These are phyloP conservation scores for Aplysina aerophoba DNA, from an alignment of 37 sponge, comb jelly and placozoan genomes.

Conservation along the genomic window DNA sequence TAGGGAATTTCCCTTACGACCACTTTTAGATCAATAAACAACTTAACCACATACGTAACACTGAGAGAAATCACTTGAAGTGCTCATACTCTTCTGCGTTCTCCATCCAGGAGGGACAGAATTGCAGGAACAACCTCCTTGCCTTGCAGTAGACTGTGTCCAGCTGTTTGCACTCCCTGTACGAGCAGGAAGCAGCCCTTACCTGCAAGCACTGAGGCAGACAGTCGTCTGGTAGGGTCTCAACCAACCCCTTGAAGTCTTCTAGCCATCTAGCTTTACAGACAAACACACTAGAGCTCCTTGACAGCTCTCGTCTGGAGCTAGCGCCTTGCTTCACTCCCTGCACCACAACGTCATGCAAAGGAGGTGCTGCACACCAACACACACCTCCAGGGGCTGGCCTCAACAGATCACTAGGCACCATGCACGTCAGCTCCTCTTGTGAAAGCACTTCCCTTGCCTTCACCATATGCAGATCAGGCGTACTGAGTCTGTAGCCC, in stretches of 20 bases:
- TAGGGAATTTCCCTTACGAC: too few relatives aligned
- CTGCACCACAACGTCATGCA: constrained; percentile 69
- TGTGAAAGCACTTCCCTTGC: neutral
- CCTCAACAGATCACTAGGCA: neutral
- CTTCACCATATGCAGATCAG: neutral
- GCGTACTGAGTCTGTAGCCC: constrained; percentile 5
- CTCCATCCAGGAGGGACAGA: neutral
- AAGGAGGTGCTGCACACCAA: constrained; percentile 50
- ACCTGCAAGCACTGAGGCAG: constrained; percentile 22
- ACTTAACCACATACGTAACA: too few relatives aligned
- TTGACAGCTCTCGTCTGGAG: constrained; percentile 11
- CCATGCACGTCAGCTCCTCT: neutral
- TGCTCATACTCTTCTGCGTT: neutral
- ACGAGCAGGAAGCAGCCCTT: neutral
- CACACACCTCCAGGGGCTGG: constrained; percentile 48
- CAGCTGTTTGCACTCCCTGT: constrained; percentile 1
- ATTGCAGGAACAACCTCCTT: neutral
- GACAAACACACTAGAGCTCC: constrained; percentile 58
- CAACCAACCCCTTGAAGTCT: constrained; percentile 45
- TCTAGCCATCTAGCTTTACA: constrained; percentile 62
- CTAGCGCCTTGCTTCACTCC: constrained; percentile 75
- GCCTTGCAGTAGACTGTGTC: neutral
- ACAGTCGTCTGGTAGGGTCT: neutral
- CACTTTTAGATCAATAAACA: too few relatives aligned
- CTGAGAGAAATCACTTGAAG: neutral